Evolutionary conservation across 92 coral and sea anemone species (phyloP), one percentile per base, ranked within the genome.

Genomic region (Zoanthus gigantus): DNA sequence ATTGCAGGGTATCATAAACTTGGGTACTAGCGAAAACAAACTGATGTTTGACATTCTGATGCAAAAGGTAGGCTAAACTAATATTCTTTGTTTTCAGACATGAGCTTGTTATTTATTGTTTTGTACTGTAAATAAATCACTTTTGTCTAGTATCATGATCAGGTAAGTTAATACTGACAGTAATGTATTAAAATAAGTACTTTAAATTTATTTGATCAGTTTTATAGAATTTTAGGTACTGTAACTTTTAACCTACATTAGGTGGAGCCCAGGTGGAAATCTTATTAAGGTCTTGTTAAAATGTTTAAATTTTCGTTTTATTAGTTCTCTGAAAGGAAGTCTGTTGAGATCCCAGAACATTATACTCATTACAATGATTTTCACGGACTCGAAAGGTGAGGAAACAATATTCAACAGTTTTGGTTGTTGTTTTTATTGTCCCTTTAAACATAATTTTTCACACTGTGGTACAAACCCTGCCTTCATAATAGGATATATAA

Each of bases 1-100:
- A 56, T 90, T 84, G 47, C 42, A 94, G 98, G 98, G 98, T 15
- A 91, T 94, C 63, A 96, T 96, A 53, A 94, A 96, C 91, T 89
- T 96, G 87, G 98, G 96, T 0, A 89, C 94, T 10, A 96, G 98
- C 75, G 98, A 96, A 79, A 96, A 94, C 71, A 96, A 92, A 68
- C 37, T 94, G 31, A 88, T 90, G 89, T 90, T 82, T 86, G 98
- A 96, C 82, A 61, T 96, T n/a, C 91, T 96, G 52, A 80, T 83
- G 69, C 89, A 71, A 30, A 96, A 94, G 94, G 98, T 94, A 89
- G 45, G 48, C 9, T 18, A 37, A 0, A 2, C 0, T 2, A 1
- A 37, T 37, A 37, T 2, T 37, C 42, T 37, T 37, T 2, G 4
- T 37, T 37, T 37, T 37, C 42, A 37, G 4, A 37, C 42, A 37